A percentile compares a stretch with the other conserved stretches of the same genome.
These are phyloP conservation scores for Megalurothrips usitatus DNA, from an alignment of 2,888 invertebrate genomes.

Conservation along the genomic window DNA sequence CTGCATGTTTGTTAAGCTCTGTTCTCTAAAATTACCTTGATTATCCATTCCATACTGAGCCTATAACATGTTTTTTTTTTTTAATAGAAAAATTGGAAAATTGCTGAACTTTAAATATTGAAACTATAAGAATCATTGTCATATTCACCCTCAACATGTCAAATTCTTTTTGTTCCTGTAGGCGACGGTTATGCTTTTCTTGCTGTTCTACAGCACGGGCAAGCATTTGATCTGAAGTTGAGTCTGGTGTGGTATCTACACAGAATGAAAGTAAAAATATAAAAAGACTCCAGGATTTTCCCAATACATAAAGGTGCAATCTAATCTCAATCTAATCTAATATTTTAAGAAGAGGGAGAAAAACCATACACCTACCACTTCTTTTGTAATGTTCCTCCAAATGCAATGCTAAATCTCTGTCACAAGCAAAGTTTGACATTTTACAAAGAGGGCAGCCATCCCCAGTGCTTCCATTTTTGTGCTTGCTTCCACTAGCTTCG, in stretches of 20 bases:
- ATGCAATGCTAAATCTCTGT: slow-evolving; percentile 61
- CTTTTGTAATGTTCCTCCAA: slow-evolving; percentile 74
- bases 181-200: slow-evolving; percentile 63
- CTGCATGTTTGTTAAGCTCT: slow-evolving; percentile 73
- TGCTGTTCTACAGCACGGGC: slow-evolving; percentile 54
- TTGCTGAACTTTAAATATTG: background rate
- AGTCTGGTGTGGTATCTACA: slow-evolving; percentile 46
- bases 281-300: slow-evolving; percentile 32
- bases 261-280: background rate
- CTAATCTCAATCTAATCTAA: too few species aligned
- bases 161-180: slow-evolving; percentile 74
- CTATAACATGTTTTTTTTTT: too few species aligned
- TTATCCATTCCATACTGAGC: slow-evolving; percentile 89
- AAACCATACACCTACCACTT: slow-evolving; percentile 45
- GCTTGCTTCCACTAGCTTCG: slow-evolving; percentile 31
- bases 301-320: background rate
- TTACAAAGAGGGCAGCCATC: slow-evolving; percentile 48
- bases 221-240: slow-evolving; percentile 50
- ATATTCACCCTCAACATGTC: slow-evolving; percentile 60
- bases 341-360: slow-evolving; percentile 29
- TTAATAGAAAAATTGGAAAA: slow-evolving; percentile 15
- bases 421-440: slow-evolving; percentile 47
- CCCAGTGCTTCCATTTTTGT: slow-evolving; percentile 32
- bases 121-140: slow-evolving; percentile 15
- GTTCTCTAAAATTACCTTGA: slow-evolving; percentile 73